phyloP scores from a whole-genome alignment of 2,113 vertebrate genomes.

The Mungos mungo region DNA sequence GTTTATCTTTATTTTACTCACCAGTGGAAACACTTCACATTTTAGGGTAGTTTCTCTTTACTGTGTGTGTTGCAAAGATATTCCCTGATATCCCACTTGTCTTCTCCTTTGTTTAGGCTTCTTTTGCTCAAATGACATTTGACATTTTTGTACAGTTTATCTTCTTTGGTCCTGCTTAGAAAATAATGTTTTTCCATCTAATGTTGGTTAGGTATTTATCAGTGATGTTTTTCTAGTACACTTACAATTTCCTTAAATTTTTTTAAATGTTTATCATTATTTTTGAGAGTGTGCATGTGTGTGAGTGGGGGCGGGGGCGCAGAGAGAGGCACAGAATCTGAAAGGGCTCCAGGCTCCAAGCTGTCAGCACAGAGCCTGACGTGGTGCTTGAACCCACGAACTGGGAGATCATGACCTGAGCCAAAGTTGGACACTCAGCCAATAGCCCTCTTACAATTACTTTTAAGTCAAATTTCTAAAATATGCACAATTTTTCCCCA shows the following conservation, averaged over 20 bases:
- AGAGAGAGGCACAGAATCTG: too few relatives aligned
- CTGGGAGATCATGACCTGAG: too few relatives aligned
- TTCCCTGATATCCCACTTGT: background rate
- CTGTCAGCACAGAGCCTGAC: too few relatives aligned
- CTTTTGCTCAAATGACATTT: background rate
- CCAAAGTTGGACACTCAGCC: too few relatives aligned
- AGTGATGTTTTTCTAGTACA: background rate
- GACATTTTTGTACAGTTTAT: background rate
- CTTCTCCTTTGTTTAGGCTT: background rate
- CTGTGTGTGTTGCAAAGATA: background rate
- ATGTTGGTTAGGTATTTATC: background rate
- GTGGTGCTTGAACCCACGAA: too few relatives aligned
- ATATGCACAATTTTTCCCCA: background rate
- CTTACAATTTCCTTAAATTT: background rate
- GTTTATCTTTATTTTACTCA: background rate
- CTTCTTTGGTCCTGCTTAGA: background rate
- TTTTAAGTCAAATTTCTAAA: background rate
- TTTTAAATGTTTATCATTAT: too few relatives aligned
- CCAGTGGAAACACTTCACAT: background rate
- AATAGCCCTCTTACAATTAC: background rate
- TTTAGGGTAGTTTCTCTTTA: background rate
- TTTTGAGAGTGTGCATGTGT: too few relatives aligned
- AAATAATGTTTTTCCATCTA: background rate
- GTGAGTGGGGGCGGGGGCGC: too few relatives aligned
- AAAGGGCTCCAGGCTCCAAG: too few relatives aligned